Evolutionary conservation across 2,113 vertebrate genomes (phyloP).

Genomic region (Pterophyllum scalare): DNA sequence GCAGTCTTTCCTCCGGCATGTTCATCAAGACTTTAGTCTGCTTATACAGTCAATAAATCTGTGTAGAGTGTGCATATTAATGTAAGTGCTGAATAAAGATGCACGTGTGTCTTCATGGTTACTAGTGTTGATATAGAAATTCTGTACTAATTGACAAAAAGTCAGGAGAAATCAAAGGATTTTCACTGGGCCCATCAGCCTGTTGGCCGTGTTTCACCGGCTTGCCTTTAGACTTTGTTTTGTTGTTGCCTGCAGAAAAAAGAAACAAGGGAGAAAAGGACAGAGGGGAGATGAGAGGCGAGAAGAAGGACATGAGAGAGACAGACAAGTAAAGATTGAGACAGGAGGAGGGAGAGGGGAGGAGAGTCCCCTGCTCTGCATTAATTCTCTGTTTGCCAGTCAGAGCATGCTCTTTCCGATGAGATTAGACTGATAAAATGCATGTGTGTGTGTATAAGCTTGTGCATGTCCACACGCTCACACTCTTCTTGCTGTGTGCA

Average conservation of each 20-base stretch:
- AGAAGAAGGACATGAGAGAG: slow-evolving; percentile 65
- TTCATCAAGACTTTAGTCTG: not conserved
- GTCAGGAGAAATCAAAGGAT: not conserved
- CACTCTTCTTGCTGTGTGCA: slow-evolving; percentile 19
- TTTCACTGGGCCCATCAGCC: slow-evolving; percentile 33
- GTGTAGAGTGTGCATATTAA: not conserved
- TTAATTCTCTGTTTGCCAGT: slow-evolving; percentile 83
- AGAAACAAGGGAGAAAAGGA: slow-evolving; percentile 26
- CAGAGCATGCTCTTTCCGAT: slow-evolving; percentile 77
- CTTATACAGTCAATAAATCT: slow-evolving; percentile 15
- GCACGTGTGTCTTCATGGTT: not conserved
- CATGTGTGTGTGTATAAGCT: slow-evolving; percentile 35
- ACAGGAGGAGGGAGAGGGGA: slow-evolving; percentile 47
- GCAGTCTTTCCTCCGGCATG: not conserved
- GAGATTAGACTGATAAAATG: slow-evolving; percentile 80
- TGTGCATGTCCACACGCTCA: slow-evolving; percentile 12
- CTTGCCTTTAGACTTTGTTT: slow-evolving; percentile 40
- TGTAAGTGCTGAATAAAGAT: not conserved
- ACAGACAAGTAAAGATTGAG: slow-evolving; percentile 65
- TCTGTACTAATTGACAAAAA: slow-evolving; percentile 1
- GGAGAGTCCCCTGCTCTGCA: slow-evolving; percentile 71
- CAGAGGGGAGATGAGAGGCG: slow-evolving; percentile 24
- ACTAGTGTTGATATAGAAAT: not conserved
- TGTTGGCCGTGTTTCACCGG: slow-evolving; percentile 33
- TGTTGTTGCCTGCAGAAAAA: slow-evolving; percentile 45